Evolutionary conservation across 2,113 vertebrate species (phyloP), one percentile per base, ranked within the genome.

Genomic region (Thamnophis sirtalis): DNA sequence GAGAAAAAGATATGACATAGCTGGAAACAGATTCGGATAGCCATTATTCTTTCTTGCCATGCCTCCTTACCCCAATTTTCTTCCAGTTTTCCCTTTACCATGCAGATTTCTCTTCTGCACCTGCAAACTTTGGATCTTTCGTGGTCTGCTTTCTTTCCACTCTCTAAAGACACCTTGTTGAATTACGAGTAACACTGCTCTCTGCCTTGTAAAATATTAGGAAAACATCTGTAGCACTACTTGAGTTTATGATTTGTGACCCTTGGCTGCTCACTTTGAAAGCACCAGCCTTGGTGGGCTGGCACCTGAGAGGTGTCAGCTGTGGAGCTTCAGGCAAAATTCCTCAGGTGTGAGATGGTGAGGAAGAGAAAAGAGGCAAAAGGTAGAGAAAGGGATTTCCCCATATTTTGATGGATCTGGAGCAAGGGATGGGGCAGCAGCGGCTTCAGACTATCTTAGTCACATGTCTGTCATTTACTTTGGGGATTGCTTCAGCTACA

Each of bases 211-310:
- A 96, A 96, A 96, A 94, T 95, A 93, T 96, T 94, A 96, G 93
- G 95, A 96, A 96, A 96, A 97, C 96, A 96, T 96, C 95, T 96
- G 96, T 96, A 96, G 96, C 90, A 94, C 91, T 95, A 93, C 92
- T 95, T 96, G 93, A 92, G 88, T 97, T 97, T 96, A 97, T 96
- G 96, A 95, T 92, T 94, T 94, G 58, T 95, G 96, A 96, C 95
- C 93, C 90, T 91, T 24, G 68, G 68, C 63, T 84, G 90, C 89
- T 88, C 5, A 87, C 73, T 63, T 90, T 68, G 84, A 93, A 93
- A 26, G 54, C 49, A 38, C 17, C n/a, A 87, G 68, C 92, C 85
- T 54, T 54, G 49, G 21, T 54, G 49, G 68, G 73, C 55, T 50
- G 17, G 55, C 86, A 89, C 91, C 68, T 91, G 90, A 88, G 88